Percentiles rank a stretch among this genome's conserved stretches.
These are phyloP conservation scores for Grapholita molesta DNA, from an alignment of 1,140 invertebrate species.

Conservation along the genomic window DNA sequence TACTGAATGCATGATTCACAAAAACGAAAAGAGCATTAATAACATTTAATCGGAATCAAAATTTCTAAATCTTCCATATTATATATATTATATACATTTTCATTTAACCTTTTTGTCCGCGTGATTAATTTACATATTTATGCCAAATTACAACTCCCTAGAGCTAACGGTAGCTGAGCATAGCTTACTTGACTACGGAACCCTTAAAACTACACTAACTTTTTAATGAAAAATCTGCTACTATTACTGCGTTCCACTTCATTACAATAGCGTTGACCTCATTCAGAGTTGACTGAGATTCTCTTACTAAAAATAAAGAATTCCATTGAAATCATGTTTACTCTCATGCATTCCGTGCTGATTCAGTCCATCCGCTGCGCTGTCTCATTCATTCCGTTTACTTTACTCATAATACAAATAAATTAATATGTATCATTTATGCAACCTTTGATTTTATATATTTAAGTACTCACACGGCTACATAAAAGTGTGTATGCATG, in stretches of 20 bases:
- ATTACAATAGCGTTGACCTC: conserved; percentile 12
- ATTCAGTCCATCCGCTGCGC: conserved; percentile 16
- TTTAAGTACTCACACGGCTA: background rate
- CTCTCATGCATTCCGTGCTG: conserved; percentile 13
- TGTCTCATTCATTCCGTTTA: conserved; percentile 16
- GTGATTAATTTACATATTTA: too few species aligned
- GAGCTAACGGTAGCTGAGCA: too few species aligned
- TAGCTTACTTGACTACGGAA: too few species aligned
- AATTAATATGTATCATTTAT: background rate
- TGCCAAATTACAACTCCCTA: too few species aligned
- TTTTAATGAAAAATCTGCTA: background rate
- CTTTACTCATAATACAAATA: conserved; percentile 3
- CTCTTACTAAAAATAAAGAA: conserved; percentile 15
- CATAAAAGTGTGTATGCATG: too few species aligned
- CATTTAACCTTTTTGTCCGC: too few species aligned
- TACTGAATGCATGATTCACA: too few species aligned
- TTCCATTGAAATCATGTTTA: conserved; percentile 12
- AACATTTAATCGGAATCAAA: too few species aligned
- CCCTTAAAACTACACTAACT: background rate
- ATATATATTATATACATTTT: too few species aligned
- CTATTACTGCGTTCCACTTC: background rate
- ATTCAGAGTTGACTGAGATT: conserved; percentile 13
- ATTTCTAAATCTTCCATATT: too few species aligned
- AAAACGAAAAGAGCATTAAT: too few species aligned
- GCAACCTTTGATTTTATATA: conserved; percentile 5